phyloP scores from a whole-genome alignment of 2,888 invertebrate genomes.

The Deilephila elpenor region DNA sequence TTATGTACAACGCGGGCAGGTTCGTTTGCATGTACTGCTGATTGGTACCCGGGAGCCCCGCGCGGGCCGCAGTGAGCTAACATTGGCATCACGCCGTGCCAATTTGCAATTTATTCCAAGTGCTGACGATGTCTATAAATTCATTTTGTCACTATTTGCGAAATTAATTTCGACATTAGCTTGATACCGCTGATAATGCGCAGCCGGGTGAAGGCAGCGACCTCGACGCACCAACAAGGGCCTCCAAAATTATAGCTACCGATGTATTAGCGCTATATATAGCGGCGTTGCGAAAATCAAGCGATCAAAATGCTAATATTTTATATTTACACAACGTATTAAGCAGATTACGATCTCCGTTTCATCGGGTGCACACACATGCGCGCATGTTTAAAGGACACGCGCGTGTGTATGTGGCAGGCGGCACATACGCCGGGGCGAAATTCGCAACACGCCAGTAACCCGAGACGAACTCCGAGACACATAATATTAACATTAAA shows the following conservation, averaged over 20 bases:
- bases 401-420: not conserved
- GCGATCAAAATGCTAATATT: slow-evolving; percentile 15
- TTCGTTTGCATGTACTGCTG: not conserved
- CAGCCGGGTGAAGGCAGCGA: slow-evolving; percentile 31
- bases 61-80: not conserved
- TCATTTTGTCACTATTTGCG: slow-evolving; percentile 22
- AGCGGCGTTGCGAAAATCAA: slow-evolving; percentile 11
- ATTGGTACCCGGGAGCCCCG: not conserved
- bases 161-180: slow-evolving; percentile 28
- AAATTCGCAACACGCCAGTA: not conserved
- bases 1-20: not conserved
- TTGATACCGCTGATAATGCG: slow-evolving; percentile 7
- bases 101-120: slow-evolving; percentile 22
- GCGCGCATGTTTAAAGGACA: not conserved
- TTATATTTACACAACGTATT: slow-evolving; percentile 1
- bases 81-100: not conserved
- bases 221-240: slow-evolving; percentile 54
- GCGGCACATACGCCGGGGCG: not conserved
- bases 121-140: not conserved
- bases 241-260: slow-evolving; percentile 35
- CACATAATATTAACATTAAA: not conserved
- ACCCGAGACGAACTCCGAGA: not conserved
- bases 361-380: slow-evolving; percentile 1
- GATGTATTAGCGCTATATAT: slow-evolving; percentile 5
- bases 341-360: not conserved